Evolutionary conservation across 2,113 vertebrate species (phyloP).

Genomic region (Micromys minutus): DNA sequence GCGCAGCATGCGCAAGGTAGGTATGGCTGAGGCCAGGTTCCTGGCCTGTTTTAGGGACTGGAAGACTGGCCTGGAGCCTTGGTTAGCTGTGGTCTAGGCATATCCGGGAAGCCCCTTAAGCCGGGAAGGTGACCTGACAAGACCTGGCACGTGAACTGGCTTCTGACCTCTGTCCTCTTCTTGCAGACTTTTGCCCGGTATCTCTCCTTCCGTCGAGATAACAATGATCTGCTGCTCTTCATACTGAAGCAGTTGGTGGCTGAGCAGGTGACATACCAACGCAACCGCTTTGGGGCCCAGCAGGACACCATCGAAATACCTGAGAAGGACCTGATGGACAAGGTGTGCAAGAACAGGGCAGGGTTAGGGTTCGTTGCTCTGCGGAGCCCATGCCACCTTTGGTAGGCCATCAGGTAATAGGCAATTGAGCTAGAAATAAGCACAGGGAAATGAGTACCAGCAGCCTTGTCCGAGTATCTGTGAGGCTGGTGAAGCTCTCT

Average conservation of each 20-base stretch:
- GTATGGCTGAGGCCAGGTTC: not conserved
- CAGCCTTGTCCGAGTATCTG: not conserved
- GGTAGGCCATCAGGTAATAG: not conserved
- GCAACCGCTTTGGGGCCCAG: conserved; percentile 95
- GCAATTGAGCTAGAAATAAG: not conserved
- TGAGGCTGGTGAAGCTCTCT: not conserved
- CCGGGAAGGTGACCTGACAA: not conserved
- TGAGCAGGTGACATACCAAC: conserved; percentile 95
- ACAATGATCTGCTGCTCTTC: conserved; percentile 98
- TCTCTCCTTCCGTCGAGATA: conserved; percentile 95
- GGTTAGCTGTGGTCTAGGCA: not conserved
- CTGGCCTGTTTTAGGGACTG: not conserved
- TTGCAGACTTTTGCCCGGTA: conserved; percentile 95
- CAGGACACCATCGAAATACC: conserved; percentile 93
- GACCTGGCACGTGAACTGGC: accelerated
- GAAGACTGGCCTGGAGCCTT: not conserved
- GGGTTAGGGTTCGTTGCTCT: not conserved
- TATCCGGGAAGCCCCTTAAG: not conserved
- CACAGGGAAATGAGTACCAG: no score
- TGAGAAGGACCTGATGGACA: conserved; percentile 96
- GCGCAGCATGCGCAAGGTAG: conserved; percentile 97
- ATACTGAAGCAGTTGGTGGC: conserved; percentile 96
- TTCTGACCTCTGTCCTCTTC: not conserved
- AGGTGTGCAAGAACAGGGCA: conserved; percentile 83
- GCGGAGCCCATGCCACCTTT: not conserved